Conservation (phyloP, 2,888 invertebrate species). For the Hydrotaea diabolus region DNA sequence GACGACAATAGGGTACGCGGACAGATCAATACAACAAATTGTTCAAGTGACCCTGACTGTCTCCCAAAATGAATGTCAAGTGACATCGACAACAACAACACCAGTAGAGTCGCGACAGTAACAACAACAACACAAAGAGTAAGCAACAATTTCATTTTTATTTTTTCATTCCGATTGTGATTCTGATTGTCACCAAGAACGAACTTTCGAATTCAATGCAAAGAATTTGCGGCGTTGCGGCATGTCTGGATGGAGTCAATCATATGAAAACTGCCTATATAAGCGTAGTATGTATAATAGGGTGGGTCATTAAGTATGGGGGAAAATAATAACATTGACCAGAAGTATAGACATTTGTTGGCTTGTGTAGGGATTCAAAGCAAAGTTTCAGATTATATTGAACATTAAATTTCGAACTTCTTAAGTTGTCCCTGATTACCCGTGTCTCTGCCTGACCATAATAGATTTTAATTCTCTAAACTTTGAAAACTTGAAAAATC, state of each 20-base stretch:
- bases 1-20: background rate
- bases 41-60: constrained; percentile 75
- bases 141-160: constrained; percentile 51
- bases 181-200: constrained; percentile 36
- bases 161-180: constrained; percentile 19
- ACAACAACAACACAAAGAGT: constrained; percentile 17
- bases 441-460: no score
- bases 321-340: no score
- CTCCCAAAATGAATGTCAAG: constrained; percentile 63
- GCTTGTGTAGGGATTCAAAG: no score
- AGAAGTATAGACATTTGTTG: no score
- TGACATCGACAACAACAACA: constrained; percentile 46
- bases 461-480: no score
- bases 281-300: background rate
- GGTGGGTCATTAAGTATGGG: no score
- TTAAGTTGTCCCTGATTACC: no score
- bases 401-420: no score
- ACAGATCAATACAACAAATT: constrained; percentile 75
- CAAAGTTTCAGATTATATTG: no score
- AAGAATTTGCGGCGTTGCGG: background rate
- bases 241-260: constrained; percentile 20
- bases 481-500: no score
- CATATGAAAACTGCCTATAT: constrained; percentile 21
- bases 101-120: background rate
- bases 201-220: background rate